These are phyloP conservation scores for Numida meleagris DNA, from an alignment of 2,113 vertebrate genomes.

Conservation along the genomic window DNA sequence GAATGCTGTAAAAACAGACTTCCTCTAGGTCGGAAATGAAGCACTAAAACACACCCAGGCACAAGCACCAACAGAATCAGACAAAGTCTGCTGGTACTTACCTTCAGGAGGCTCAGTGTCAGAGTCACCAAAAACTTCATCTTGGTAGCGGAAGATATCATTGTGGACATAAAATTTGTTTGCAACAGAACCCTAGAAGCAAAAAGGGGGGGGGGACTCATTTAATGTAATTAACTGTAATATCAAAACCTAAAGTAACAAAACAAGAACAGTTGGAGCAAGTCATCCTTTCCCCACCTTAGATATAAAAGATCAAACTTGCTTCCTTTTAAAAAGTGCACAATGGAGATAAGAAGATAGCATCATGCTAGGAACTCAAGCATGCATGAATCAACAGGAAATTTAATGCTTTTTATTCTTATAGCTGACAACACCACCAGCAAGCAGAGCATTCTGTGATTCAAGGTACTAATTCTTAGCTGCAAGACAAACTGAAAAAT, in stretches of 20 bases:
- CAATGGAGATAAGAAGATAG: neutral
- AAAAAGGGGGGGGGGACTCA: neutral
- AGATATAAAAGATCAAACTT: neutral
- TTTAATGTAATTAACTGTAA: neutral
- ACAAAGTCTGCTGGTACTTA: constrained; percentile 57
- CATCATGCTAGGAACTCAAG: neutral
- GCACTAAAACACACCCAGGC: neutral
- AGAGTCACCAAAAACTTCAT: constrained; percentile 96
- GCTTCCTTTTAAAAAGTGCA: neutral
- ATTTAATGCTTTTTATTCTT: neutral
- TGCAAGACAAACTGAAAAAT: neutral
- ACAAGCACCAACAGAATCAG: neutral
- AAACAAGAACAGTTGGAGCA: neutral
- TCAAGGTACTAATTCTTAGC: neutral
- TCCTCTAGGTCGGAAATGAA: neutral
- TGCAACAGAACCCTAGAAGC: constrained; percentile 90
- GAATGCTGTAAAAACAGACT: neutral
- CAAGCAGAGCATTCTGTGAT: neutral
- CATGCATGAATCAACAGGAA: neutral
- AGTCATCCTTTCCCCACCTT: fast-evolving
- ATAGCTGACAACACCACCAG: neutral
- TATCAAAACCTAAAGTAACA: neutral
- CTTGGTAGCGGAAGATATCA: constrained; percentile 97
- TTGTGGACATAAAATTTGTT: constrained; percentile 99
- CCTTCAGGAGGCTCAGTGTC: constrained; percentile 96